Base-by-base conservation (phyloP, 2,797 vertebrate species). In the Antrozous pallidus region DNA sequence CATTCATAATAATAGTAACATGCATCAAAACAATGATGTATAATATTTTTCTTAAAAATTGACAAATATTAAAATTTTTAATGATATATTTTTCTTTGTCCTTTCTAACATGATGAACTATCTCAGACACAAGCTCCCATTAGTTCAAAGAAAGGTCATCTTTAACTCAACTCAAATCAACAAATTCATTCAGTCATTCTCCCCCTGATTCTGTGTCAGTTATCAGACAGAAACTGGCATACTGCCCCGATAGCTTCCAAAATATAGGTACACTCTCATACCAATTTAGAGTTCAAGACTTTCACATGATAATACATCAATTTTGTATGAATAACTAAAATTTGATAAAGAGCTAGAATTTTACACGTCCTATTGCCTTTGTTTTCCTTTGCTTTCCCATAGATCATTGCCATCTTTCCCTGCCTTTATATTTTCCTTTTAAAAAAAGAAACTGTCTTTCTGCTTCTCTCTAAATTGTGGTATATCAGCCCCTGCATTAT, bases 1-100 rank as follows among this genome's bases (percentile, higher is more conserved):
- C 71, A 49, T 87, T 58, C 36, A 90, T 67, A 93, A 95, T 86
- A 90, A 83, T 31, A 88, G 36, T 28, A 77, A 22, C 63, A 65
- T 22, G 31, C 16, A 47, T 86, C 45, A 77, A 93, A 63, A 87
- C 18, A 63, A 77, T 89, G n/a, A 69, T 73, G 24, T 31, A 36
- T 14, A 54, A 51, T 51, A 75, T 45, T 88, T 79, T 88, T 22
- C 16, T 56, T 65, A 42, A 65, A 93, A 81, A 69, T 22, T 17
- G 61, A 90, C 36, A 78, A 63, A 38, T 58, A 89, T 54, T 31
- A 86, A 88, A 51, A 69, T 42, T 13, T 26, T 74, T 40, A 16
- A 18, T 65, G 17, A 69, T 28, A 3, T 38, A 14, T 51, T 54
- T 70, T 82, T 81, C 56, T 78, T 70, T 89, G 40, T 45, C 54